phyloP scores from a whole-genome alignment of 2,797 vertebrate genomes.

The Alosa sapidissima region DNA sequence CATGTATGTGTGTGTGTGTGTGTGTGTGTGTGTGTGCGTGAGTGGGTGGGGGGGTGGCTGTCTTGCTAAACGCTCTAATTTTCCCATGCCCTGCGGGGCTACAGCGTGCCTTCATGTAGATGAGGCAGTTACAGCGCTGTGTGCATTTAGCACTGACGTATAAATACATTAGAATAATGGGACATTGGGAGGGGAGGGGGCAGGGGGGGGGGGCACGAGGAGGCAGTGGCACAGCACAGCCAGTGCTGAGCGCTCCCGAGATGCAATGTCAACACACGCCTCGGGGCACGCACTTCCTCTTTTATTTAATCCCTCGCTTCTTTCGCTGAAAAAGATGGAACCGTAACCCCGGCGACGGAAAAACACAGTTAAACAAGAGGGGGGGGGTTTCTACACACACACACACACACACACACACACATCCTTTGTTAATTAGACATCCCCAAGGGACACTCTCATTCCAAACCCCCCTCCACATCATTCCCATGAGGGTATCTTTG shows the following conservation, averaged over 20 bases:
- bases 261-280: slow-evolving; percentile 88
- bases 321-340: slow-evolving; percentile 74
- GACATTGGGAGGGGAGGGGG: slow-evolving; percentile 46
- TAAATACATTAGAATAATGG: slow-evolving; percentile 76
- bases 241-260: background rate
- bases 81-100: slow-evolving; percentile 83
- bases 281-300: slow-evolving; percentile 73
- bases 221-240: slow-evolving; percentile 66
- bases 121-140: slow-evolving; percentile 88
- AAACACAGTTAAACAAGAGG: slow-evolving; percentile 67
- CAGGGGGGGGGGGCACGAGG: background rate
- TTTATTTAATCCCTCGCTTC: slow-evolving; percentile 41
- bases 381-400: background rate
- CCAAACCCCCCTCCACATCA: slow-evolving; percentile 34
- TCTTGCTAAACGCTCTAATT: slow-evolving; percentile 85
- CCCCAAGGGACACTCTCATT: slow-evolving; percentile 71
- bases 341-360: slow-evolving; percentile 53
- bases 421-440: slow-evolving; percentile 82
- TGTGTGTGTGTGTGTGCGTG: slow-evolving; percentile 42
- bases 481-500: slow-evolving; percentile 68
- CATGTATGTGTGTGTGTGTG: background rate
- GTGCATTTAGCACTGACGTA: slow-evolving; percentile 83
- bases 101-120: slow-evolving; percentile 90
- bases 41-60: slow-evolving; percentile 60
- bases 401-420: slow-evolving; percentile 51